phyloP scores from a whole-genome alignment of 2,888 invertebrate genomes.

The Camptogramma bilineatum region DNA sequence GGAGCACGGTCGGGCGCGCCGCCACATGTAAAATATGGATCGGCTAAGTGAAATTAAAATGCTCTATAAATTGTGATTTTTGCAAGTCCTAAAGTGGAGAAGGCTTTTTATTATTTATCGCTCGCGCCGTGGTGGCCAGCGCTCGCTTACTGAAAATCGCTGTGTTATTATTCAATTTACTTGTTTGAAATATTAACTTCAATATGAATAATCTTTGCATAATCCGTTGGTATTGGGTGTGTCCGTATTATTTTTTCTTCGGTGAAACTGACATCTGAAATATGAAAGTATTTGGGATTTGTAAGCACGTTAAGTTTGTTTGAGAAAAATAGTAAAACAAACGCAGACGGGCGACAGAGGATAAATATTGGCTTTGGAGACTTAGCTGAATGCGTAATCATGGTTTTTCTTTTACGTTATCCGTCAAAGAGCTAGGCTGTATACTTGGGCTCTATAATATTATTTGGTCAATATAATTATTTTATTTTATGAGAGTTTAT shows the following conservation, averaged over 20 bases:
- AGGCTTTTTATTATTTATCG: conserved; percentile 85
- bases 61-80: conserved; percentile 86
- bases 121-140: conserved; percentile 73
- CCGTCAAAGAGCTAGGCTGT: conserved; percentile 19
- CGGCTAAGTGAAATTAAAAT: conserved; percentile 86
- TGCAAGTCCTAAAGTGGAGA: conserved; percentile 86
- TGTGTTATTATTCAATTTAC: conserved; percentile 83
- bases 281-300: conserved; percentile 30
- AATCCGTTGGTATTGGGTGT: conserved; percentile 43
- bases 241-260: conserved; percentile 34
- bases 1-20: conserved; percentile 78
- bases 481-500: conserved; percentile 11
- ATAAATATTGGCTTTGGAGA: conserved; percentile 34
- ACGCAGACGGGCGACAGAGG: conserved; percentile 23
- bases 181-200: conserved; percentile 77
- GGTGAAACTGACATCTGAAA: conserved; percentile 30
- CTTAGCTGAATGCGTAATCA: conserved; percentile 30
- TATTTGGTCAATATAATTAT: conserved; percentile 5
- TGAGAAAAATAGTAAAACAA: conserved; percentile 32
- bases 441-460: conserved; percentile 11
- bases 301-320: conserved; percentile 11
- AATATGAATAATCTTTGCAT: conserved; percentile 60
- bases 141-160: conserved; percentile 79
- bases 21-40: conserved; percentile 86
- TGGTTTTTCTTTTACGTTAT: conserved; percentile 31